Base-by-base conservation (phyloP, 2,113 vertebrate species). In the Chaetodon trifascialis region DNA sequence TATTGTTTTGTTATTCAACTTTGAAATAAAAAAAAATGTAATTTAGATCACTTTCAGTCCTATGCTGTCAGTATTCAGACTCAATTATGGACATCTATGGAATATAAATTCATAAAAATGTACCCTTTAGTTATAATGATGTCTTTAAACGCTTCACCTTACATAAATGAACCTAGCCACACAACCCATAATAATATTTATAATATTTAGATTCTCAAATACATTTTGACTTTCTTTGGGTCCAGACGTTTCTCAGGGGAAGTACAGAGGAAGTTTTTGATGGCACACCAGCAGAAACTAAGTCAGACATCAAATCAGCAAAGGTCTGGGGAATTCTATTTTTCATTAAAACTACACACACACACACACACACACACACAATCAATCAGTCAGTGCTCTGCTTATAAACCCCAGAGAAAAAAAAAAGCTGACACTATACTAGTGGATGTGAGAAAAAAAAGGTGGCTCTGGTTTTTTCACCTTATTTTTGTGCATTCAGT, bases 391-490 rank as follows among this genome's bases (percentile, higher is more conserved):
- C 4, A 52, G 21, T 68, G 9, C 34, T 80, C 55, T 89, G 77
- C 71, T 80, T 66, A 91, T 90, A 52, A 89, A 81, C 42, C 17
- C 47, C 46, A 83, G 54, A 84, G 66, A 34, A 72, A 75, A 86
- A 95, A 30, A 85, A 95, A 75, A 84, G 94, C 94, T 95, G 94
- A 95, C 88, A 23, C 74, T n/a, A 51, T 58, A 38, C 51, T 76
- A 58, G 62, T 88, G 84, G 72, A 59, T 25, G 15, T 75, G 79
- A 80, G 68, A 30, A 16, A 63, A 85, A 85, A 94, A 92, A 88
- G 63, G 79, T 91, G 72, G 74, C 89, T 95, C 94, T 93, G 83
- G 92, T 84, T 93, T 92, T 91, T 94, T 94, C 93, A 90, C 86
- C 94, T 89, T 9, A 63, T 92, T 92, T 94, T 91, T 86, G 91